A percentile compares a stretch with the other conserved stretches of the same genome.
Conservation (phyloP, 1,140 invertebrate genomes). For the Drosophila albomicans region DNA sequence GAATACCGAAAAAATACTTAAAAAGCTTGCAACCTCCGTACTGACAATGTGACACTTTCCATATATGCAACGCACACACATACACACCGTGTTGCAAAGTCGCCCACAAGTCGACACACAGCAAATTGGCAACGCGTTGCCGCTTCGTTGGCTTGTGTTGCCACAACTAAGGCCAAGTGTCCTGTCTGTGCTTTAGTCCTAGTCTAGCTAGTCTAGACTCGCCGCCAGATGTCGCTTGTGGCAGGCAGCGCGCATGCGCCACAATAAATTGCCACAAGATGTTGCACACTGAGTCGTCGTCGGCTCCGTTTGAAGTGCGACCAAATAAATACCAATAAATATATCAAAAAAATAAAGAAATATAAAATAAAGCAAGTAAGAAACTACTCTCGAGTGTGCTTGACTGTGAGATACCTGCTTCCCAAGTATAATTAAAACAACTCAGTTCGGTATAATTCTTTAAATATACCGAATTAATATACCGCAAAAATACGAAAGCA, state of each 20-base stretch:
- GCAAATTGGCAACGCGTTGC: slow-evolving; percentile 26
- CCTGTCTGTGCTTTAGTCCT: slow-evolving; percentile 65
- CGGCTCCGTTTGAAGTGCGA: slow-evolving; percentile 68
- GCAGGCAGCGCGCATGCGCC: slow-evolving; percentile 57
- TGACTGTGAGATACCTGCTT: too few species aligned
- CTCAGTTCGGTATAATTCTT: too few species aligned
- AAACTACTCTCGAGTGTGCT: too few species aligned
- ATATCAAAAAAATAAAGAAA: slow-evolving; percentile 55
- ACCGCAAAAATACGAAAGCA: too few species aligned
- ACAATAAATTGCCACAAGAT: slow-evolving; percentile 37
- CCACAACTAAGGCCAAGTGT: slow-evolving; percentile 51
- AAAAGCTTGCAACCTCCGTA: slow-evolving; percentile 22
- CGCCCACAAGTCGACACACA: slow-evolving; percentile 22
- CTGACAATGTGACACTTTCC: slow-evolving; percentile 75
- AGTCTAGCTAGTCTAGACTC: slow-evolving; percentile 31
- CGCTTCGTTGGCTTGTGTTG: slow-evolving; percentile 23
- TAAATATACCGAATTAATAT: too few species aligned
- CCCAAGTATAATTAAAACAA: too few species aligned
- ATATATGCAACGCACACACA: slow-evolving; percentile 53
- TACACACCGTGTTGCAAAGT: slow-evolving; percentile 20
- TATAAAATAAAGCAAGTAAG: too few species aligned
- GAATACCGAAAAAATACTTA: slow-evolving; percentile 51
- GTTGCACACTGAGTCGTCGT: slow-evolving; percentile 58
- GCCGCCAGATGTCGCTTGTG: slow-evolving; percentile 70
- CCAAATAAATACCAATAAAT: slow-evolving; percentile 80